Evolutionary conservation across 2,888 invertebrate species (phyloP), one percentile per base, ranked within the genome.

Genomic region (Antitype chi): DNA sequence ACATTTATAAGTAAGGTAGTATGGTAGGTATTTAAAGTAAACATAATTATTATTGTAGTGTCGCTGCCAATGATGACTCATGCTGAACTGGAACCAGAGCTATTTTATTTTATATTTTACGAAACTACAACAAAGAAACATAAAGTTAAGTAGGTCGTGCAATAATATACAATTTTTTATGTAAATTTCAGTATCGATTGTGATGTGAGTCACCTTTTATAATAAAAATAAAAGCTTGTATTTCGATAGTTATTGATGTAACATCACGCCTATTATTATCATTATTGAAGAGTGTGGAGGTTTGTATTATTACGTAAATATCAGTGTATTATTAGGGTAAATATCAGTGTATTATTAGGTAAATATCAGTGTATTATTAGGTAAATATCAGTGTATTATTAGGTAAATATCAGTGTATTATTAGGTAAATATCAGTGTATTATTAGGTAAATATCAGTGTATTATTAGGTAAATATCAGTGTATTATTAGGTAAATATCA

Each of bases 131-230:
- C 20, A 7, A 43, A 68, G 38, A 28, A 43, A 53, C 28, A 66
- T 20, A 71, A 52, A 52, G 32, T 38, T 52, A n/a, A 38, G 8
- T 52, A 52, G 15, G 3, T n/a, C 11, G 57, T 55, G 49, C 11
- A 70, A 71, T 62, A 62, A 43, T 59, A 66, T 73, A 52, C 64
- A 25, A 43, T 59, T 23, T 15, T 57, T 15, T 47, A 52, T 52
- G n/a, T n/a, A n/a, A n/a, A n/a, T 17, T 63, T 32, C 53, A 28
- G 23, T 74, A 52, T 66, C 52, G 23, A 6, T 2, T 15, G 52
- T 59, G 64, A 43, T 11, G 52, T 59, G 57, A 57, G 15, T 38
- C 64, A 64, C 73, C 13, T 57, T 57, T n/a, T 49, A 20, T 15
- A 55, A n/a, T 70, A 52, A 52, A 43, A 57, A 69, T 8, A 47